Evolutionary conservation across 37 sponge, comb jelly and placozoan species (phyloP).

Genomic region (Petrosia ficiformis): DNA sequence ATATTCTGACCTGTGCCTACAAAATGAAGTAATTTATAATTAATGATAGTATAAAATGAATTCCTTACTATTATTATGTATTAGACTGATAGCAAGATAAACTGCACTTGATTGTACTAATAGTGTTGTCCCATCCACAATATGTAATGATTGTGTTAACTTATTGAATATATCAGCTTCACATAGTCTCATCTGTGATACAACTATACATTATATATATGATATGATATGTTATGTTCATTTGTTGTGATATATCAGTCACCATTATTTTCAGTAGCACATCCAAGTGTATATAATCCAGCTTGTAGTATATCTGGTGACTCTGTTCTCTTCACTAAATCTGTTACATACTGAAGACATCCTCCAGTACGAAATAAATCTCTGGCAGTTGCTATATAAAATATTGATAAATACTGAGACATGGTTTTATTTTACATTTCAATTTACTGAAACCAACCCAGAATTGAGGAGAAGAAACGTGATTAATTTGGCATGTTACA

Average conservation of each 20-base stretch:
- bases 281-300: constrained; percentile 41
- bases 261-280: constrained; percentile 56
- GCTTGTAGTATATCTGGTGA: constrained; percentile 16
- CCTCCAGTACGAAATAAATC: constrained; percentile 22
- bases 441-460: no score
- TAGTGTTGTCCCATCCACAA: neutral
- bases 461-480: no score
- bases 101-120: constrained; percentile 15
- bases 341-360: constrained; percentile 12
- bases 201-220: no score
- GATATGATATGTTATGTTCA: no score
- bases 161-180: constrained; percentile 20
- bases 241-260: no score
- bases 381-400: neutral
- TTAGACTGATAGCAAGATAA: constrained; percentile 36
- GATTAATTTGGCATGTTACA: no score
- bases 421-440: no score
- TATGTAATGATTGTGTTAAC: neutral
- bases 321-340: constrained; percentile 4
- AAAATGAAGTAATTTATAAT: neutral
- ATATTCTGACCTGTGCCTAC: constrained; percentile 49
- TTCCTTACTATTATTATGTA: constrained; percentile 23
- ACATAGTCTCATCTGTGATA: constrained; percentile 45
- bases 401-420: no score
- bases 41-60: neutral